Evolutionary conservation across 2,797 vertebrate species (phyloP), one percentile per base, ranked within the genome.

Genomic region (Pterois miles): DNA sequence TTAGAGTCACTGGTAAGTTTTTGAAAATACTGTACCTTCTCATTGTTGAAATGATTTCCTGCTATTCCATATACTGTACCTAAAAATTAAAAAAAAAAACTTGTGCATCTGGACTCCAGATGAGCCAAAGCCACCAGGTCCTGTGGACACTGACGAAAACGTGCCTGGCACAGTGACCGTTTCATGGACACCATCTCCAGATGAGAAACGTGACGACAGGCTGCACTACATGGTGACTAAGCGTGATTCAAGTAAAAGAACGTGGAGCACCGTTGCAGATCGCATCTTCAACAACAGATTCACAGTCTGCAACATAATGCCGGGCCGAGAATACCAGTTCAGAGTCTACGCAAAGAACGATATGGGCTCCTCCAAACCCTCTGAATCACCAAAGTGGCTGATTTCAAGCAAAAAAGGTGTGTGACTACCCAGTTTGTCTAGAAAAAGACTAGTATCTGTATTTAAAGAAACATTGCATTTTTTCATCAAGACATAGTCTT

Each of bases 271-370:
- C 4, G 84, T 94, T 67, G 96, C 93, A 1, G 96, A 97, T 86
- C 91, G 70, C n/a, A 94, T 99, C 89, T 96, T 97, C 85, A 98
- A 96, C 92, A 98, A 97, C 85, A 96, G 84, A 86, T 97, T 96
- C 88, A 99, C 98, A 1, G 95, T 90, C 80, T 95, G 95, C 85
- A 96, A 94, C 43, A 91, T 97, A 68, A 76, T 99, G 92, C 95
- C 97, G 0, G 97, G 97, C 13, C 85, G 94, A 25, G 95, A 97
- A 71, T 99, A 99, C 89, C 92, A 95, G 86, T 99, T 99, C 88
- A 96, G 96, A 6, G 96, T 98, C 20, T 95, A 96, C 69, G 97
- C 98, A 75, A 97, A 96, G 89, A 99, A 97, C 2, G 94, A 94
- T 84, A 92, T 98, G 94, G 98, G 97, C 43, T 66, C 77, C 73